Conservation (phyloP, 2,888 invertebrate genomes). For the Apodemia duryi region DNA sequence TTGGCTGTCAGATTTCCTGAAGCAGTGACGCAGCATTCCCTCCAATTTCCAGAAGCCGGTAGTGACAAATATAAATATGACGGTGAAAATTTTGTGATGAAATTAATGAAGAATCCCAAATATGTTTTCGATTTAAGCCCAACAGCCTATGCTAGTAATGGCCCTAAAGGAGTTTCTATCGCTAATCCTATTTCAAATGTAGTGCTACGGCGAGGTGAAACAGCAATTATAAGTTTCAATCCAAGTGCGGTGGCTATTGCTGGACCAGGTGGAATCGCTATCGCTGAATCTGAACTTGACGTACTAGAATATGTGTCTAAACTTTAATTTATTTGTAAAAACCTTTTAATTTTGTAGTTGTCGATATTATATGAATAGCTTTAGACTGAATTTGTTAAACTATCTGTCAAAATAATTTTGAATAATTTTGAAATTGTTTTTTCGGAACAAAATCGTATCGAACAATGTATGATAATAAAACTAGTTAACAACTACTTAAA, state of each 20-base stretch:
- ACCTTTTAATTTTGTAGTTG: not conserved
- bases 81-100: conserved; percentile 48
- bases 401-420: conserved; percentile 51
- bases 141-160: conserved; percentile 82
- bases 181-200: conserved; percentile 85
- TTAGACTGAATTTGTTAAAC: not conserved
- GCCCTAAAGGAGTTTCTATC: conserved; percentile 83
- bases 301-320: conserved; percentile 60
- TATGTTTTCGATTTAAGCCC: conserved; percentile 77
- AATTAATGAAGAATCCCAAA: conserved; percentile 40
- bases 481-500: not conserved
- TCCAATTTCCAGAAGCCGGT: conserved; percentile 26
- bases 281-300: conserved; percentile 86
- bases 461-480: not conserved
- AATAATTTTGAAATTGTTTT: conserved; percentile 64
- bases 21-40: conserved; percentile 25
- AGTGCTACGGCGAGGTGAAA: conserved; percentile 78
- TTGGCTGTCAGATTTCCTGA: conserved; percentile 56
- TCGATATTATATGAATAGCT: not conserved
- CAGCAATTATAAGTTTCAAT: conserved; percentile 82
- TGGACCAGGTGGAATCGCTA: conserved; percentile 87
- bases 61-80: conserved; percentile 53
- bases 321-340: conserved; percentile 37
- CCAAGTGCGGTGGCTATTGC: conserved; percentile 85
- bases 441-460: conserved; percentile 30